These are phyloP conservation scores for Hemaris fuciformis DNA, from an alignment of 2,888 invertebrate species.

Conservation along the genomic window DNA sequence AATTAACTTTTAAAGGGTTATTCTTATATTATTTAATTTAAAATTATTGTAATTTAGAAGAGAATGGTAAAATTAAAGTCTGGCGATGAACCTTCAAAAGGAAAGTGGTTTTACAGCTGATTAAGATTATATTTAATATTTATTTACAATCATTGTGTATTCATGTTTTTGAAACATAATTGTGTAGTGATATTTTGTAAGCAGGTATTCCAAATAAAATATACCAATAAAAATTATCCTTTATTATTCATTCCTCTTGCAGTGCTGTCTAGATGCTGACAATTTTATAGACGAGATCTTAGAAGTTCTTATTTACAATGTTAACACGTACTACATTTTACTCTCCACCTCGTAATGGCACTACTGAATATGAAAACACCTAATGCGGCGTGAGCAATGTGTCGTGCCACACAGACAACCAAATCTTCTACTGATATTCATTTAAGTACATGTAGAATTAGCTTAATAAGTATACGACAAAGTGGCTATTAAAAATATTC, in stretches of 20 bases:
- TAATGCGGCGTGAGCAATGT: not conserved
- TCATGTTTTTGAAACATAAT: not conserved
- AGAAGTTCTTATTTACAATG: conserved; percentile 55
- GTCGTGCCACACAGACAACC: not conserved
- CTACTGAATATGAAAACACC: conserved; percentile 33
- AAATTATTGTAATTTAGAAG: too few relatives aligned
- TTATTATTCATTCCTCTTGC: conserved; percentile 68
- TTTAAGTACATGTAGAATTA: conserved; percentile 14
- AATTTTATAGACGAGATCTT: conserved; percentile 70
- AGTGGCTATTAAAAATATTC: conserved; percentile 1
- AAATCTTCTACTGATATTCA: not conserved
- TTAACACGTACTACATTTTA: conserved; percentile 39
- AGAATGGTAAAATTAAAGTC: not conserved
- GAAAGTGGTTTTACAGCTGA: not conserved
- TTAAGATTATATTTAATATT: not conserved
- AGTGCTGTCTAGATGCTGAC: conserved; percentile 67
- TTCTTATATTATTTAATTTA: too few relatives aligned
- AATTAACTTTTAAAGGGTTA: too few relatives aligned
- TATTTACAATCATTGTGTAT: not conserved
- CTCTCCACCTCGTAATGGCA: conserved; percentile 53
- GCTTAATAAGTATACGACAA: not conserved
- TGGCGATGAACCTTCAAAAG: not conserved
- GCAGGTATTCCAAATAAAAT: conserved; percentile 32
- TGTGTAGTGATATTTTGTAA: not conserved
- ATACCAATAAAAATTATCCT: conserved; percentile 46